Percentiles rank a stretch among this genome's conserved stretches.
Evolutionary conservation across 2,113 vertebrate species (phyloP).

Genomic region (Setophaga coronata): DNA sequence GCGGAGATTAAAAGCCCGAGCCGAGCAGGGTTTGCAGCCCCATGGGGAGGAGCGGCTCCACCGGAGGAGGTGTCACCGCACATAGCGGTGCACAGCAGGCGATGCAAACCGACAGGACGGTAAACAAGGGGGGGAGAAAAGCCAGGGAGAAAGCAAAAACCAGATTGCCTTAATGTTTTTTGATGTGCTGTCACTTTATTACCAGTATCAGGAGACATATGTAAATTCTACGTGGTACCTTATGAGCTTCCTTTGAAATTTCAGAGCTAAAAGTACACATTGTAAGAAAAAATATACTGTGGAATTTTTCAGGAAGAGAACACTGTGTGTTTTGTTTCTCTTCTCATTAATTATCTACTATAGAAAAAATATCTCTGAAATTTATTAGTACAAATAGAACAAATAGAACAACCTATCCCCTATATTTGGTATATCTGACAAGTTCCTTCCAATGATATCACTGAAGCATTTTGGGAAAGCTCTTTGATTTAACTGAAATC

Average conservation of each 20-base stretch:
- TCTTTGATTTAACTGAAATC: background rate
- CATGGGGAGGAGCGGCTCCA: background rate
- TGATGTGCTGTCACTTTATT: constrained; percentile 51
- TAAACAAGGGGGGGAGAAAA: constrained; percentile 6
- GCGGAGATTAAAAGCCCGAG: background rate
- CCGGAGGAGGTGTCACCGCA: background rate
- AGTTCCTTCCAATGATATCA: background rate
- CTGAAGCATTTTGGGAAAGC: background rate
- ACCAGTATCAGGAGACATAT: constrained; percentile 26
- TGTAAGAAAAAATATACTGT: background rate
- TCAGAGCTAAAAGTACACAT: background rate
- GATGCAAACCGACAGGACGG: constrained; percentile 29
- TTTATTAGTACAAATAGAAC: background rate
- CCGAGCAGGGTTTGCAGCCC: background rate
- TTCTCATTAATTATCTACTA: background rate
- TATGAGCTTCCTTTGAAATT: constrained; percentile 9
- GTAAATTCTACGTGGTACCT: constrained; percentile 36
- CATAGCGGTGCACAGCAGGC: background rate
- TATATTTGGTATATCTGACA: background rate
- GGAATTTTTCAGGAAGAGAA: background rate
- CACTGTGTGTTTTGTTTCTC: background rate
- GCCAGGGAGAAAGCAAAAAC: constrained; percentile 1
- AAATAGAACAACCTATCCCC: background rate
- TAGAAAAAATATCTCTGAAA: background rate
- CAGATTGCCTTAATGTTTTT: constrained; percentile 37